Base-by-base conservation (phyloP, 2,888 invertebrate genomes). In the Drosophila neutralis region DNA sequence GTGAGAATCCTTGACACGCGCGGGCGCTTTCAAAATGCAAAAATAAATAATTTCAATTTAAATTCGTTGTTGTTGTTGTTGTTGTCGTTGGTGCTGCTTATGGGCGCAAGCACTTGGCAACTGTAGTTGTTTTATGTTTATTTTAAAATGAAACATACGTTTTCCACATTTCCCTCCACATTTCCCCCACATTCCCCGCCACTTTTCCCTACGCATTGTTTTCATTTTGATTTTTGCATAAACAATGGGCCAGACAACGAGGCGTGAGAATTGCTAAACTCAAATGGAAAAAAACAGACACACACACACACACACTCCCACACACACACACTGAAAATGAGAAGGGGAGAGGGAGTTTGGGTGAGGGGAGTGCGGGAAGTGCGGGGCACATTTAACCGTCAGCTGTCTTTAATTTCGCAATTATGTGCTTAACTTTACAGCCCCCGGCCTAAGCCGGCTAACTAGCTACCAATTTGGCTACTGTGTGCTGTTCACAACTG, bases 11-110 rank as follows among this genome's bases (percentile, higher is more conserved):
- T 90, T 86, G 91, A 91, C 87, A 87, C 87, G 87, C 87, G 87
- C 87, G 57, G 69, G 71, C 70, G 87, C 87, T 87, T 87, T 87
- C 65, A 78, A 90, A 87, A 90, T 88, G 87, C 91, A 87, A 87
- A 87, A 87, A 90, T 86, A 87, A 87, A 87, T 91, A 91, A 87
- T 88, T 87, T 90, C 91, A 88, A 91, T 87, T 91, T 88, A 88
- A 91, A 91, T 83, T 83, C 90, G 70, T 58, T 80, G 84, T 82
- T 85, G 65, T 82, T 76, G 66, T 38, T 27, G 10, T 2, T 15
- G 3, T 18, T 8, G 18, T 2, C 21, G 21, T 3, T 45, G 13
- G 2, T 45, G 45, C 45, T 42, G 11, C 40, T 21, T 42, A 21
- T 64, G 51, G 35, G 40, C 40, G 40, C 69, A 63, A 61, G 66